Evolutionary conservation across 2,888 invertebrate genomes (phyloP).

Genomic region (Athripsodes cinereus): DNA sequence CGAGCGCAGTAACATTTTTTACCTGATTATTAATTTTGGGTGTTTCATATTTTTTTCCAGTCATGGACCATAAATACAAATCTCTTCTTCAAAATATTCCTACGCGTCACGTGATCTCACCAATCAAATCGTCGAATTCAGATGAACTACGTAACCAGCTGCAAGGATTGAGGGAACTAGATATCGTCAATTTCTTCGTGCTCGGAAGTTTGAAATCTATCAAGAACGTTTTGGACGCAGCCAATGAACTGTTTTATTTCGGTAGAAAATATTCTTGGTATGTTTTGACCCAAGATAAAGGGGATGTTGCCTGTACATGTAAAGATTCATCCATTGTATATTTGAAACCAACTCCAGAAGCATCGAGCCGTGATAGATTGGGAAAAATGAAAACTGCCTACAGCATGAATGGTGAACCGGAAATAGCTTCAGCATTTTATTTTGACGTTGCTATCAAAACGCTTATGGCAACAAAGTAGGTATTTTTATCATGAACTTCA

Average conservation of each 20-base stretch:
- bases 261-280: conserved; percentile 86
- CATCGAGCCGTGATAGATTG: conserved; percentile 62
- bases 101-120: conserved; percentile 80
- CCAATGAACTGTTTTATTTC: conserved; percentile 69
- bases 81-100: conserved; percentile 84
- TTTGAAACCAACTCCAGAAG: conserved; percentile 64
- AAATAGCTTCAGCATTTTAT: conserved; percentile 78
- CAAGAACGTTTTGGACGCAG: conserved; percentile 61
- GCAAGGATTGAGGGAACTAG: conserved; percentile 66
- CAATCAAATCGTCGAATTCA: conserved; percentile 51
- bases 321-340: conserved; percentile 72
- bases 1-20: too few species aligned
- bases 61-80: conserved; percentile 93
- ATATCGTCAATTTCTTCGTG: conserved; percentile 86
- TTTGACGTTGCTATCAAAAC: conserved; percentile 76
- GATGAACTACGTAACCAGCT: conserved; percentile 64
- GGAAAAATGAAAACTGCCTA: conserved; percentile 65
- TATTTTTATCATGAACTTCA: background rate
- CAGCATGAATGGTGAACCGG: conserved; percentile 65
- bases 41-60: conserved; percentile 38
- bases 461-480: conserved; percentile 66
- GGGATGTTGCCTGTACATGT: conserved; percentile 67
- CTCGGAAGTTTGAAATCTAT: conserved; percentile 69
- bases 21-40: background rate
- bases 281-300: conserved; percentile 70